Conservation (phyloP, 2,888 invertebrate genomes). For the Hirtodrosophila histrioides region DNA sequence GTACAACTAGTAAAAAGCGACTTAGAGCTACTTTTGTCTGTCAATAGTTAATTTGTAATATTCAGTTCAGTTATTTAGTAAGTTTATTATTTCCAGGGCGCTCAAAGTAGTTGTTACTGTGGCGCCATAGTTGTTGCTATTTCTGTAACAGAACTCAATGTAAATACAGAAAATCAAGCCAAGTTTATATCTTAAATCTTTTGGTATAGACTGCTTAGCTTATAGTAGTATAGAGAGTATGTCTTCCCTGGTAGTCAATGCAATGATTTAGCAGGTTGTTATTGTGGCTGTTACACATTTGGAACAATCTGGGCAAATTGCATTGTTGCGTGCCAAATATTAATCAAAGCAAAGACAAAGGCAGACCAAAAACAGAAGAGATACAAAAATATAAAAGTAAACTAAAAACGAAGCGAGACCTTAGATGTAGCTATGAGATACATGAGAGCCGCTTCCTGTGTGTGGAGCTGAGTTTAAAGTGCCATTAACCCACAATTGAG, state of each 20-base stretch:
- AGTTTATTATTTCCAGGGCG: too few relatives aligned
- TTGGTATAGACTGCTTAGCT: too few relatives aligned
- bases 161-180: too few relatives aligned
- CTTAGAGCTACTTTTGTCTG: too few relatives aligned
- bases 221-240: too few relatives aligned
- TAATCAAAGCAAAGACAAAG: constrained; percentile 56
- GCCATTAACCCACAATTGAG: constrained; percentile 74
- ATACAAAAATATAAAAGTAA: constrained; percentile 15
- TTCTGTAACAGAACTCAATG: too few relatives aligned
- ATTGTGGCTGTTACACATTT: constrained; percentile 20
- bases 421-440: constrained; percentile 31
- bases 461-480: constrained; percentile 68
- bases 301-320: constrained; percentile 54
- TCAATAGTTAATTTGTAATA: too few relatives aligned
- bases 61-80: too few relatives aligned
- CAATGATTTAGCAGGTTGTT: constrained; percentile 33
- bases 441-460: constrained; percentile 57
- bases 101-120: too few relatives aligned
- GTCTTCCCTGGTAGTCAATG: not conserved
- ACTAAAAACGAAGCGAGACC: constrained; percentile 21
- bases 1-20: too few relatives aligned
- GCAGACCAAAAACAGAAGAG: constrained; percentile 22
- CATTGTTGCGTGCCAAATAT: constrained; percentile 77
- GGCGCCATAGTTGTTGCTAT: too few relatives aligned
- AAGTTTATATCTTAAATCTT: too few relatives aligned